Conservation (phyloP, 2,113 vertebrate genomes). For the Nycticorax nycticorax region DNA sequence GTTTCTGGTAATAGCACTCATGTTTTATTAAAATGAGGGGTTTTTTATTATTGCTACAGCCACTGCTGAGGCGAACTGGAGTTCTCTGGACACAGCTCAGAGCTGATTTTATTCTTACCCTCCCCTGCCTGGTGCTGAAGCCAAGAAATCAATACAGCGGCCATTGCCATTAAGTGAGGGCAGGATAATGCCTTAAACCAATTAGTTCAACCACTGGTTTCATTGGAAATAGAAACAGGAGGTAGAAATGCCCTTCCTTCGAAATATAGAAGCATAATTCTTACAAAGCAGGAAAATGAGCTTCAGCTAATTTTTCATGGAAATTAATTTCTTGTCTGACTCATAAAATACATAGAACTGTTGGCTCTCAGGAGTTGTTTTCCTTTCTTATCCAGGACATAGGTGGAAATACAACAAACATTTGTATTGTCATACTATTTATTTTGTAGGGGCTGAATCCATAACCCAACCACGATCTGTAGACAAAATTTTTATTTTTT, state of each 20-base stretch:
- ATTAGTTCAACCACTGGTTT: background rate
- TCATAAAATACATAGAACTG: background rate
- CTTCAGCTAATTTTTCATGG: background rate
- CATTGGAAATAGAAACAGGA: background rate
- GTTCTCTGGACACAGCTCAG: background rate
- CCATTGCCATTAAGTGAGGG: background rate
- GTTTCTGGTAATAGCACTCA: background rate
- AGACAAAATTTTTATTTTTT: background rate
- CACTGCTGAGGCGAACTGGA: background rate
- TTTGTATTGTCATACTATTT: background rate
- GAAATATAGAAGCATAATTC: background rate
- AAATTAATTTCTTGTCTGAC: background rate
- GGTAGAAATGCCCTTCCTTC: background rate
- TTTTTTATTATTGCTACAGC: background rate
- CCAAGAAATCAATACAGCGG: background rate
- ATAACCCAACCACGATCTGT: background rate
- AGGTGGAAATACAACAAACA: background rate
- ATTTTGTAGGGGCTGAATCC: background rate
- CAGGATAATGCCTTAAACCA: background rate
- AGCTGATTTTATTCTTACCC: background rate
- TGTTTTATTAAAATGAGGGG: constrained; percentile 22
- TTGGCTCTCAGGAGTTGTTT: background rate
- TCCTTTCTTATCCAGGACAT: background rate
- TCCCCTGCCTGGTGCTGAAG: background rate
- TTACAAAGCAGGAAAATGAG: background rate